A percentile compares a stretch with the other conserved stretches of the same genome.
phyloP scores from a whole-genome alignment of 2,888 invertebrate species.

The Pogonocherus hispidulus region DNA sequence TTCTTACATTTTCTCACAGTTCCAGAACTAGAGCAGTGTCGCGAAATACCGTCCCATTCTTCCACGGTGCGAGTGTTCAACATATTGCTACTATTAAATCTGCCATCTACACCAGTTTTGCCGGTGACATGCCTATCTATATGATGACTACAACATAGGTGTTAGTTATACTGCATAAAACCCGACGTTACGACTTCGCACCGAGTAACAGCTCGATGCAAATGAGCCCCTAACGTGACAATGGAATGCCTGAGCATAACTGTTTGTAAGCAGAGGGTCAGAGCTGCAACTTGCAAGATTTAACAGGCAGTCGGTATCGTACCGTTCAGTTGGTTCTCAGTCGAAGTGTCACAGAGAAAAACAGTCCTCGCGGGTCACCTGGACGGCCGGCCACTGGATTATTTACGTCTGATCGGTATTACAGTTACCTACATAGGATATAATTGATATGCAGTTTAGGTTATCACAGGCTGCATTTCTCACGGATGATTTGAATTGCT shows the following conservation, averaged over 20 bases:
- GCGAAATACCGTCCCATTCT: too few relatives aligned
- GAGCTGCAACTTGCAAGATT: slow-evolving; percentile 32
- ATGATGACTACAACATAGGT: too few relatives aligned
- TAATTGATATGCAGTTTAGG: slow-evolving; percentile 42
- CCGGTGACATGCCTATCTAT: too few relatives aligned
- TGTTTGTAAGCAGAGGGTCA: slow-evolving; percentile 56
- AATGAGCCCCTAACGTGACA: slow-evolving; percentile 48
- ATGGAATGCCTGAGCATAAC: slow-evolving; percentile 52
- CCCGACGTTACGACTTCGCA: too few relatives aligned
- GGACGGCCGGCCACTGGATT: slow-evolving; percentile 17
- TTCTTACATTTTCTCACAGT: too few relatives aligned
- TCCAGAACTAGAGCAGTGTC: too few relatives aligned
- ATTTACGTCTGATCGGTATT: slow-evolving; percentile 34
- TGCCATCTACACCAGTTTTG: too few relatives aligned
- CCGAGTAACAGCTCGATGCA: slow-evolving; percentile 32
- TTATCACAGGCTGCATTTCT: slow-evolving; percentile 37
- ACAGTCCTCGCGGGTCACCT: not conserved
- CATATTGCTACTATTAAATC: too few relatives aligned
- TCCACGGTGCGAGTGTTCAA: too few relatives aligned
- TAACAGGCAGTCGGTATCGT: slow-evolving; percentile 37
- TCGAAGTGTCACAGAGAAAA: too few relatives aligned
- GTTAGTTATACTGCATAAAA: too few relatives aligned
- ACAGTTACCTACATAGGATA: slow-evolving; percentile 39
- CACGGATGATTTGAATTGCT: slow-evolving; percentile 30
- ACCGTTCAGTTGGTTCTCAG: too few relatives aligned